A percentile compares a stretch with the other conserved stretches of the same genome.
phyloP scores from a whole-genome alignment of 2,113 vertebrate species.

The Herpetotheres cachinnans region DNA sequence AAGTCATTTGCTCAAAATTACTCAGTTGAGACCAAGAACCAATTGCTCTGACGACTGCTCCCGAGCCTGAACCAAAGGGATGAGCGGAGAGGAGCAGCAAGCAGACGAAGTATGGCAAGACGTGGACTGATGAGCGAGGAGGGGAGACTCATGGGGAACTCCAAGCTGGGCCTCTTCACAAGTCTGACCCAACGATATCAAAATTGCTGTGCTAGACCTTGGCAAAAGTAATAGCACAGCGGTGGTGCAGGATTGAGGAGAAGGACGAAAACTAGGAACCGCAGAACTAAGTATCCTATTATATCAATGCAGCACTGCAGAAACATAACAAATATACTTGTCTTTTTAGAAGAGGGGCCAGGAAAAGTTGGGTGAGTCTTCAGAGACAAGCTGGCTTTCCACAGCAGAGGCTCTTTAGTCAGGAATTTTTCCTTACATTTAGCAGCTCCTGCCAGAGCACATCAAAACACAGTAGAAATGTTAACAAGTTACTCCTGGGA shows the following conservation, averaged over 20 bases:
- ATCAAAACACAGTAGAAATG: neutral
- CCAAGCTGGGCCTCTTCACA: too few relatives aligned
- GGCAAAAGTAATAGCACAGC: neutral
- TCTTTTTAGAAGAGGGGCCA: neutral
- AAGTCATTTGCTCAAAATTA: neutral
- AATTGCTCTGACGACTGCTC: neutral
- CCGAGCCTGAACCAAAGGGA: neutral
- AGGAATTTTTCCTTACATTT: neutral
- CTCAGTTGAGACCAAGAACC: neutral
- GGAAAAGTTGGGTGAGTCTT: neutral
- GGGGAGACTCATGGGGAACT: too few relatives aligned
- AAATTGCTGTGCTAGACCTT: neutral
- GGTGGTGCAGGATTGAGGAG: fast-evolving
- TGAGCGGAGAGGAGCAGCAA: neutral
- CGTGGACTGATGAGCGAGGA: fast-evolving
- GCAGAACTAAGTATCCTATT: neutral
- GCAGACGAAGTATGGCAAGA: neutral
- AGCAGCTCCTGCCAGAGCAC: neutral
- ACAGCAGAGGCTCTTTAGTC: neutral
- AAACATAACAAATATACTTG: neutral
- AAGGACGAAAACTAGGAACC: neutral
- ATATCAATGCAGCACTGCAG: neutral
- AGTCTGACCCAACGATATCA: neutral
- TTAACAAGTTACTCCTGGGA: neutral
- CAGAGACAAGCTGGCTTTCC: neutral